Evolutionary conservation across 2,888 invertebrate genomes (phyloP), one percentile per base, ranked within the genome.

Genomic region (Malacosoma neustria): DNA sequence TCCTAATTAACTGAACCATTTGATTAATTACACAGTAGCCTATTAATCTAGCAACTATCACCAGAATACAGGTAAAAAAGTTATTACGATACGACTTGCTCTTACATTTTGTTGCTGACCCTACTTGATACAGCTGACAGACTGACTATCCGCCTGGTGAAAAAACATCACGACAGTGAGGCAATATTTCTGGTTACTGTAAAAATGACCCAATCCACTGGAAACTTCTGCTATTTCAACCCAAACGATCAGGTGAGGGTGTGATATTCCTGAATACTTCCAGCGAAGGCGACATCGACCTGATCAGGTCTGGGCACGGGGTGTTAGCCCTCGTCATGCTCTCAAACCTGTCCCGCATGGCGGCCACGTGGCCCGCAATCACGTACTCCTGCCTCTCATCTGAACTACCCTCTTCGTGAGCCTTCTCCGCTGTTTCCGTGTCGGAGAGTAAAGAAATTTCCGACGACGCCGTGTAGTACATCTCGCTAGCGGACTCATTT

Each of bases 311-410:
- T 0, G 79, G 72, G 32, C 79, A 73, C 1, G 84, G 84, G 41
- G 84, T 80, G 57, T 72, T 75, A 6, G 77, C 62, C 3, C 85
- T 67, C 34, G 85, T 86, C 77, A 86, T 77, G 36, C 75, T 86
- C 51, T 87, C 87, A 57, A 86, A 87, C 6, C 81, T 55, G 47
- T 86, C 85, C 9, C 86, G 50, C 86, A 87, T 86, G 11, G 87
- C 87, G 5, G 87, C 87, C 56, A 87, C 87, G 57, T 86, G 87
- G 0, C 87, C 87, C 0, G 85, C 74, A 37, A 76, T 65, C 42
- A 77, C 77, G 33, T 70, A 61, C 43, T 69, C 68, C 41, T 67
- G 68, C 29, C 57, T 57, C 3, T 70, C 71, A 9, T 59, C 62
- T 38, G 22, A 22, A 22, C 22, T 22, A 9, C 51, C 54, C 2